Base-by-base conservation (phyloP, 2,113 vertebrate genomes). In the Cyprinus carpio region DNA sequence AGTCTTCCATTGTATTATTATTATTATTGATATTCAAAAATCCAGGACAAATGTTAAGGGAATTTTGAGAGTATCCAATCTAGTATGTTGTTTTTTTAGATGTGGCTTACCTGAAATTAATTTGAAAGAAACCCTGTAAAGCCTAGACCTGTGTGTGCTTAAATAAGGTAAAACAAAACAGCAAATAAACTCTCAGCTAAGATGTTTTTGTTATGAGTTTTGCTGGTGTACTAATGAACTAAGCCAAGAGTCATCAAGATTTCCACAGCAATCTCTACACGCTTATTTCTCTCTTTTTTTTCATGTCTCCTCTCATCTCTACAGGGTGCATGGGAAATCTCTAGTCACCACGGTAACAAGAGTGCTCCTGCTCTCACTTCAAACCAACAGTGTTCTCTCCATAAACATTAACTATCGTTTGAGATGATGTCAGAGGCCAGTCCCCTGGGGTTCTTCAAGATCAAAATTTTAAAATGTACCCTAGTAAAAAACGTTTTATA, bases 281-380 rank as follows among this genome's bases (percentile, higher is more conserved):
- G 27, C 40, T 13, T 46, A 29, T 79, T n/a, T n/a, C n/a, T n/a
- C n/a, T 72, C 12, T 37, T 20, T 23, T 46, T 54, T 54, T 54
- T 25, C 6, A 11, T 77, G 27, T 58, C 75, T 79, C 58, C 20
- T 81, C 60, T 54, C 60, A 76, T 56, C 49, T 65, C 81, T 8
- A 23, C 74, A 43, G 72, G 80, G 56, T 76, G 54, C 69, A 71
- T 56, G 9, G 23, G 46, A 34, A 81, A 89, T 88, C 84, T 87
- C 82, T 62, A 15, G 34, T 89, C 87, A 65, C 91, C 87, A 79
- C 60, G 80, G 89, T 81, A 87, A 89, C 83, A 82, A 18, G 65
- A 58, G 74, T 67, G 87, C 65, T 85, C 5, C 13, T 72, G 58
- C 71, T 69, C 65, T 31, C n/a, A 62, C 77, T 76, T 62, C 58